Evolutionary conservation across 2,888 invertebrate species (phyloP), one percentile per base, ranked within the genome.

Genomic region (Campoplex nolae): DNA sequence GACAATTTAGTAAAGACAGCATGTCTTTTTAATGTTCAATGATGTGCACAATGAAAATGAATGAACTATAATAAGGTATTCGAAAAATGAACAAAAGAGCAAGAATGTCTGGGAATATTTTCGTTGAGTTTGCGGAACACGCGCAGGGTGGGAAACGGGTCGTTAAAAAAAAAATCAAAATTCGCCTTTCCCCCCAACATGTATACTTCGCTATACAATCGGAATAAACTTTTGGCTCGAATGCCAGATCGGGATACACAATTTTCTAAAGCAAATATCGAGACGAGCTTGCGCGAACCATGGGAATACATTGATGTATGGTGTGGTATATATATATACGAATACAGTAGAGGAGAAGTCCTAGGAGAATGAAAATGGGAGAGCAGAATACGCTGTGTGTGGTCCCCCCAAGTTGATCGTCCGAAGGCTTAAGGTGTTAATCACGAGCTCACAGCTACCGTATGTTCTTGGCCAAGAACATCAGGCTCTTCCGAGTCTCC

Each of bases 381-480:
- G 42, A 76, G 58, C 48, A 88, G 73, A 81, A 71, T 58, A 77
- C 83, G 78, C 58, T 77, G 87, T 83, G 89, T 89, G 89, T 89
- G 89, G 89, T 89, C 89, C 85, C 23, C 45, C 9, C 38, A 48
- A 48, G 62, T 45, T 81, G 81, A 81, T 74, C 54, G 56, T 54
- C 68, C 54, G 23, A 65, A 58, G 77, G 75, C 84, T 88, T 77
- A 51, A 89, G 87, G 89, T 89, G 89, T 88, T 89, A 89, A 89
- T 89, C 88, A 88, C 79, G 84, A 82, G 82, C 74, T 74, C 79
- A 77, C 71, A 75, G 89, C 89, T 89, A 87, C 89, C 92, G 93
- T 91, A 62, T 62, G 93, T 91, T 92, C 92, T 92, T 90, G 91
- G 88, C 75, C 89, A 80, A 92, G 93, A 93, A 90, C 70, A 35